Evolutionary conservation across 2,888 invertebrate genomes (phyloP), one percentile per base, ranked within the genome.

Genomic region (Sinotaia quadrata): DNA sequence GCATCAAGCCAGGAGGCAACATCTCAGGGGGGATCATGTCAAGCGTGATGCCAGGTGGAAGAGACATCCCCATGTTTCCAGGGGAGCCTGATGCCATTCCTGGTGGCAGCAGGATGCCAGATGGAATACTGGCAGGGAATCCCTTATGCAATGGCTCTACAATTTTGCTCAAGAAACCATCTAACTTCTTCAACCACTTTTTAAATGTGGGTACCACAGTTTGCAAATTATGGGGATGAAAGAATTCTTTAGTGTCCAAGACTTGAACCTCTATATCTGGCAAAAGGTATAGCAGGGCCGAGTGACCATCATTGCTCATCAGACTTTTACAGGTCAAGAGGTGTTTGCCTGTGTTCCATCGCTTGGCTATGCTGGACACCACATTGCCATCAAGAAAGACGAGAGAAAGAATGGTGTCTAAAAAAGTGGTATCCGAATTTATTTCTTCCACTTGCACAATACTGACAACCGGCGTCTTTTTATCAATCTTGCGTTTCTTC

Each of bases 351-450:
- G 33, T 33, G 27, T 41, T 34, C 68, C 67, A 71, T 10, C 58
- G 21, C 34, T 36, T 52, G 21, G 52, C 29, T 34, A 71, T 4
- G 18, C 36, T 44, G 15, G 63, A 31, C 15, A 68, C 59, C 2
- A 71, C 36, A 7, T 49, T 67, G 27, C 67, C 59, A 2, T 71
- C 71, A 33, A 68, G 49, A 4, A 49, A 52, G 29, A 71, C 71
- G 27, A 71, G 31, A 4, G 71, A 71, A 18, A 71, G n/a, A 8
- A 71, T 27, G 2, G 59, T 67, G 12, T 71, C 65, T 12, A 41
- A 36, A 33, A 67, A 44, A 10, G 34, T 27, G 36, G 27, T 41
- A 15, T 29, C 59, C 0, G 41, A 51, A 18, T 59, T 49, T 31
- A 71, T 21, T 10, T 62, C 57, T 24, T 68, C 71, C 18, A 67